A percentile compares a stretch with the other conserved stretches of the same genome.
Conservation (phyloP, 2,888 invertebrate species). For the Ferrisia virgata region DNA sequence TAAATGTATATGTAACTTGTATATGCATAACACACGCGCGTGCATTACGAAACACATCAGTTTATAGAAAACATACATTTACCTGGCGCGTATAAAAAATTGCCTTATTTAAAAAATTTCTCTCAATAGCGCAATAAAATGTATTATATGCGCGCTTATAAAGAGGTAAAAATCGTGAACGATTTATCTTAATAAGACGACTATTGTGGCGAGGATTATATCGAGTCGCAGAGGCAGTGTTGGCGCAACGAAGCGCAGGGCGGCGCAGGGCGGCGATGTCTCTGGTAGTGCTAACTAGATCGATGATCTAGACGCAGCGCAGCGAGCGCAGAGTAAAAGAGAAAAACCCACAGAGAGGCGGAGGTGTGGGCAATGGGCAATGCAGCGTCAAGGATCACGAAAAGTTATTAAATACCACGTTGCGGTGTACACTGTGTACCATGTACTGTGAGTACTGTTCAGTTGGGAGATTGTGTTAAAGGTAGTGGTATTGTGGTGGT, state of each 20-base stretch:
- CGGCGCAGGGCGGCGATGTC: not conserved
- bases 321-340: not conserved
- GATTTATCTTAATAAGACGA: conserved; percentile 14
- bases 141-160: not conserved
- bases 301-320: not conserved
- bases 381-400: not conserved
- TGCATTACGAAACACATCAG: not conserved
- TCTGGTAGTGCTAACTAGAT: not conserved
- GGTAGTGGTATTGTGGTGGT: not conserved
- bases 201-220: not conserved
- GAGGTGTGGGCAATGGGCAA: not conserved
- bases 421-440: not conserved
- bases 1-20: not conserved
- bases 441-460: not conserved
- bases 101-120: not conserved
- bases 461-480: not conserved
- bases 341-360: not conserved
- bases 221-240: not conserved
- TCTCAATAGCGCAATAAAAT: not conserved
- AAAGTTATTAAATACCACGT: not conserved
- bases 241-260: not conserved
- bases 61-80: not conserved
- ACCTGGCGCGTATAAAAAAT: not conserved
- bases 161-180: conserved; percentile 4
- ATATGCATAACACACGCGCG: not conserved